phyloP scores from a whole-genome alignment of 2,113 vertebrate genomes.

The Toxotes jaculatrix region DNA sequence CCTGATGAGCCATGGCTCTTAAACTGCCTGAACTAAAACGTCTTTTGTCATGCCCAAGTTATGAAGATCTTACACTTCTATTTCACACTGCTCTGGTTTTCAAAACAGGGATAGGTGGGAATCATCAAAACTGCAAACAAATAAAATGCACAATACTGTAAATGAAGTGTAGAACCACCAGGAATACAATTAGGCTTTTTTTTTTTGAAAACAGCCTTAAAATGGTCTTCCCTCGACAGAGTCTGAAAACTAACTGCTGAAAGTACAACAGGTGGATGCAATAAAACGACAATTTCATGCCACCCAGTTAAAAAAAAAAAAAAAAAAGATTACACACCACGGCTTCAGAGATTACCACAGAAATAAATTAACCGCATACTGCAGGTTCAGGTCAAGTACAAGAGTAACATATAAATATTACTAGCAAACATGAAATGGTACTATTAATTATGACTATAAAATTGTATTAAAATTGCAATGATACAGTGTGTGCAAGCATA shows the following conservation, averaged over 20 bases:
- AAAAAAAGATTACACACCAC: neutral
- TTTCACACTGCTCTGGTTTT: conserved; percentile 55
- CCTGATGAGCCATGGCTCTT: conserved; percentile 50
- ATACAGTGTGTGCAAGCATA: conserved; percentile 13
- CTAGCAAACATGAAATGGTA: conserved; percentile 3
- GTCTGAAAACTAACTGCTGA: conserved; percentile 15
- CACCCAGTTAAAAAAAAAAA: neutral
- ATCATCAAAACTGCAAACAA: conserved; percentile 62
- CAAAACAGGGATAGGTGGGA: conserved; percentile 42
- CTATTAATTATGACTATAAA: conserved; percentile 31
- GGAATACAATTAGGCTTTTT: conserved; percentile 17
- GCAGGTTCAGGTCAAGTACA: conserved; percentile 5
- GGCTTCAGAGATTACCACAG: neutral
- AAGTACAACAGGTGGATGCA: neutral
- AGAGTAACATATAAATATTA: conserved; percentile 9
- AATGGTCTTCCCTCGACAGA: neutral
- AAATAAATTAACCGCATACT: conserved; percentile 14
- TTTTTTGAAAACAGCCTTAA: conserved; percentile 28
- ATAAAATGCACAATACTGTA: conserved; percentile 20
- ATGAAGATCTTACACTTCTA: conserved; percentile 54
- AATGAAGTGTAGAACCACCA: conserved; percentile 16
- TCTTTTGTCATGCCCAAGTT: conserved; percentile 61
- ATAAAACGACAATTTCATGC: neutral
- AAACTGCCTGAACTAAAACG: conserved; percentile 54
- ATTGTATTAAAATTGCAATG: conserved; percentile 24